Percentiles rank a stretch among this genome's conserved stretches.
These are phyloP conservation scores for Zelleria hepariella DNA, from an alignment of 2,888 invertebrate genomes.

Conservation along the genomic window DNA sequence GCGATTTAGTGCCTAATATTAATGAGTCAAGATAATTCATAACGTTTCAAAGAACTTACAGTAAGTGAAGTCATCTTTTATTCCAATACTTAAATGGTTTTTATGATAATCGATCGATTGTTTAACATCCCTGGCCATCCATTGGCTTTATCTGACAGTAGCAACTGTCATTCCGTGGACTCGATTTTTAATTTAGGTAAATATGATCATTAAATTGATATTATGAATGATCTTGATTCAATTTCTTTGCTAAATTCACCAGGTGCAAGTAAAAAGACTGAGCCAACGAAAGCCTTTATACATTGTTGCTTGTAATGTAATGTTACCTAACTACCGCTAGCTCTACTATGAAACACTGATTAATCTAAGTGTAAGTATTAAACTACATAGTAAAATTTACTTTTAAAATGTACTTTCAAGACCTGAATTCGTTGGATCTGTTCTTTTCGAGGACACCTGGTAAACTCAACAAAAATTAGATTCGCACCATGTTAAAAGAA, in stretches of 20 bases:
- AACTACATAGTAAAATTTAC: background rate
- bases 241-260: constrained; percentile 26
- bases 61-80: background rate
- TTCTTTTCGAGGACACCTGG: constrained; percentile 63
- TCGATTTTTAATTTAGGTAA: no score
- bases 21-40: constrained; percentile 30
- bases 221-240: constrained; percentile 31
- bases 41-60: background rate
- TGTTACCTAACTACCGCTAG: background rate
- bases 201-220: no score
- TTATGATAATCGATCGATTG: no score
- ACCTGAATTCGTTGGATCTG: constrained; percentile 48
- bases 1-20: constrained; percentile 6
- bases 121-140: no score
- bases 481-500: constrained; percentile 13
- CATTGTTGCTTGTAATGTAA: constrained; percentile 14
- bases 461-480: constrained; percentile 28
- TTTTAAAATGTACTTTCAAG: background rate
- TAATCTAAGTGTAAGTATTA: no score
- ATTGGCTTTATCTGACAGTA: no score
- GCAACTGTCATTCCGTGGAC: no score
- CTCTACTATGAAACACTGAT: background rate
- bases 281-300: constrained; percentile 61
- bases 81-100: no score
- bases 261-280: constrained; percentile 66